Evolutionary conservation across 35 echinoderm and acorn worm genomes (phyloP), one percentile per base, ranked within the genome.

Genomic region (Eucidaris tribuloides): DNA sequence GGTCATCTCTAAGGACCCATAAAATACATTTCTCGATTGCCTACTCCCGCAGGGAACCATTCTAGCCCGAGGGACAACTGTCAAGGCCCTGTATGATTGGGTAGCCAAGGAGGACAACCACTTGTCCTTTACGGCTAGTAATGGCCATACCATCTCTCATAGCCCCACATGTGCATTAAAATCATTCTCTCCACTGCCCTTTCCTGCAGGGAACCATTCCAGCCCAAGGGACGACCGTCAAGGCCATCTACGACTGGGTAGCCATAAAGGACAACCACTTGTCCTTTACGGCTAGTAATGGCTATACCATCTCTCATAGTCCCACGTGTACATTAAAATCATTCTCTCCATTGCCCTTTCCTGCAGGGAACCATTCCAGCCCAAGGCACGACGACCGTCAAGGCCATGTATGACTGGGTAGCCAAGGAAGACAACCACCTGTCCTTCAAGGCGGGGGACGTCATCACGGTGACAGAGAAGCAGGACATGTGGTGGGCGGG

Each of bases 401-500:
- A 98, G 61, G 95, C 95, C 28, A 7, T 89, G 31, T 93, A 82
- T 83, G 82, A 89, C 77, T 98, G 91, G 86, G 86, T 89, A 50
- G 95, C 89, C 31, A 98, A 93, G 59, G 84, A 92, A 56, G 87
- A 86, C 7, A 93, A 92, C 30, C 95, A 92, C 42, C 45, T 93
- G 19, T 92, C 95, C 3, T 93, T 98, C 82, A 89, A 98, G 65
- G 87, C 82, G 29, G 96, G 96, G 34, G 96, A 93, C 44, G 58
- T 90, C 41, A 90, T 93, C 17, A 66, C 55, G 1, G 77, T 99
- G 0, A 88, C 42, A 33, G 96, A 99, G 76, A 77, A 99, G 80
- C 96, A 99, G 58, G 96, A 99, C 41, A 87, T 99, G 91, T 98
- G 96, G 96, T 99, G 91, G 91, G 30, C 77, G 2, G 96, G 96